Conservation (phyloP, 2,113 vertebrate species). For the Prionailurus bengalensis region DNA sequence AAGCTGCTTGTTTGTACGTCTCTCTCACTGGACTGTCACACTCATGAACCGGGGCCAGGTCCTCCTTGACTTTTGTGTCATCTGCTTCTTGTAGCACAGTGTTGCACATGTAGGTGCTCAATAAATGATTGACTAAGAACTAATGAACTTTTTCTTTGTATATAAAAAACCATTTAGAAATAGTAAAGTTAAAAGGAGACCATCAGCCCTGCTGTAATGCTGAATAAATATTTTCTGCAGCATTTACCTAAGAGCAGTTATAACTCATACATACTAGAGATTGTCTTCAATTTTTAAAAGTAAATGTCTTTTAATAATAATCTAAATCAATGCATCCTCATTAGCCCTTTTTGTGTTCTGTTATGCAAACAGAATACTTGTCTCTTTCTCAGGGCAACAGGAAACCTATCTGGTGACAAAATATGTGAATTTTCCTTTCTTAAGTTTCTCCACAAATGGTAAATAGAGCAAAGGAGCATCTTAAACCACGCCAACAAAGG, state of each 20-base stretch:
- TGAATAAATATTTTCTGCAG: constrained; percentile 58
- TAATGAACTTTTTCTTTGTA: background rate
- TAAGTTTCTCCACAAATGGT: constrained; percentile 63
- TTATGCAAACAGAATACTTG: constrained; percentile 67
- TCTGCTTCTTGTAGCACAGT: background rate
- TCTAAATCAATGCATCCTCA: constrained; percentile 50
- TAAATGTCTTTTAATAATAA: constrained; percentile 66
- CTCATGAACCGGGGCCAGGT: background rate
- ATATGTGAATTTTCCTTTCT: constrained; percentile 71
- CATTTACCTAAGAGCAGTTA: constrained; percentile 49
- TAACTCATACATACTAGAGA: constrained; percentile 8
- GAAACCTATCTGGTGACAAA: constrained; percentile 36
- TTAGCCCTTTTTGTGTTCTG: constrained; percentile 77
- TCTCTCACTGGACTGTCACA: background rate
- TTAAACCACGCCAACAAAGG: constrained; percentile 61
- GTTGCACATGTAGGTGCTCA: background rate
- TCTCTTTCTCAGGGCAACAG: constrained; percentile 41
- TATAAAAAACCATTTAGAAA: constrained; percentile 18
- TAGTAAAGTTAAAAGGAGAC: background rate
- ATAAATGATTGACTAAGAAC: background rate
- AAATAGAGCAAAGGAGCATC: constrained; percentile 64
- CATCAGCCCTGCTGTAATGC: background rate
- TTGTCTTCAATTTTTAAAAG: constrained; percentile 66
- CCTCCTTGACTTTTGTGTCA: background rate
- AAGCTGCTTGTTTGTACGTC: background rate